Base-by-base conservation (phyloP, 1,140 invertebrate species). In the Hydropsyche tenuis region DNA sequence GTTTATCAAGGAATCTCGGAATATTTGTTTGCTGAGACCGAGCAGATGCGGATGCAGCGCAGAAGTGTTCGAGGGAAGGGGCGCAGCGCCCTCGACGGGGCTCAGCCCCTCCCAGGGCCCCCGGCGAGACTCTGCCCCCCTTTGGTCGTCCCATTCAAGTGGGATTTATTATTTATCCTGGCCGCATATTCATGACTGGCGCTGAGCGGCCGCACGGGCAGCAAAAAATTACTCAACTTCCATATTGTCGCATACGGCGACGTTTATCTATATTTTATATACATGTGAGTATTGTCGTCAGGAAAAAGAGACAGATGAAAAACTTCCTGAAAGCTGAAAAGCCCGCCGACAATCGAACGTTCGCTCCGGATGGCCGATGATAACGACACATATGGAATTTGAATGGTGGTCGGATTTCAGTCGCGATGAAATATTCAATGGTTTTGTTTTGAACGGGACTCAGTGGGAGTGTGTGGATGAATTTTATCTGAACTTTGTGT, bases 91-190 rank as follows among this genome's bases (percentile, higher is more conserved):
- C 56, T 1, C 2, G 51, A 69, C 43, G 11, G 14, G 20, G 20
- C 30, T 16, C 27, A 42, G 9, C n/a, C 1, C 18, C 51, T 14
- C 42, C 16, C 45, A 18, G 20, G 16, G 16, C 63, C 30, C 63
- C 30, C 2, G 4, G 46, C 14, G 46, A 16, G 46, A 14, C 18
- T 51, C 46, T 51, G 46, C 46, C 12, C 18, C 64, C 3, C 30
- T n/a, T 30, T 16, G 37, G 64, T 53, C 51, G 9, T n/a, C 71
- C 72, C 75, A 73, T 76, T 76, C 66, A 66, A 71, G 72, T 66
- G 53, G 69, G 65, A 77, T 77, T 77, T 74, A 77, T 77, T 77
- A 77, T 77, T 77, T 74, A 77, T 74, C 73, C 22, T 64, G 64
- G 73, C 69, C 75, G 73, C 75, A 77, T 77, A 77, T 77, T 77